phyloP scores from a whole-genome alignment of 2,113 vertebrate genomes.

The Garra rufa region DNA sequence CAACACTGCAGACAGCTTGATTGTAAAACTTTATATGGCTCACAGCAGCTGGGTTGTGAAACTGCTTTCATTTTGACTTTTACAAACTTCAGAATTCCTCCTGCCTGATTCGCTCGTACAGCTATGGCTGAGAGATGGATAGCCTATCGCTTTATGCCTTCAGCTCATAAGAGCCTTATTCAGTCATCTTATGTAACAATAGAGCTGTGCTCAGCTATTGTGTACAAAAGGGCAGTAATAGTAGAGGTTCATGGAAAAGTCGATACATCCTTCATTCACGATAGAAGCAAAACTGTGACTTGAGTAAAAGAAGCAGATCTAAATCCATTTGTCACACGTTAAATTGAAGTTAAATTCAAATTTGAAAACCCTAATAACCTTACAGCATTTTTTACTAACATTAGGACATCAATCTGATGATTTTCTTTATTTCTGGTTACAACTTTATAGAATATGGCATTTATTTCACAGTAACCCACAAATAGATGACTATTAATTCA shows the following conservation, averaged over 20 bases:
- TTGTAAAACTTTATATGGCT: neutral
- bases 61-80: conserved; percentile 58
- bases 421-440: conserved; percentile 3
- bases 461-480: conserved; percentile 14
- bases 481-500: neutral
- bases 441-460: neutral
- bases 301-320: neutral
- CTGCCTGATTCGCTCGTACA: conserved; percentile 50
- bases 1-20: neutral
- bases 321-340: neutral
- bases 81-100: conserved; percentile 39
- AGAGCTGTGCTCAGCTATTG: conserved; percentile 42
- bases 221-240: conserved; percentile 55
- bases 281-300: conserved; percentile 18
- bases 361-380: neutral
- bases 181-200: conserved; percentile 63
- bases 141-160: conserved; percentile 62
- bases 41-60: neutral
- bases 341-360: conserved; percentile 8
- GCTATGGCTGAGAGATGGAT: conserved; percentile 66
- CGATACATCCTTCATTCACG: conserved; percentile 32
- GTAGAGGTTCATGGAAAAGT: conserved; percentile 50
- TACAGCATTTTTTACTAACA: neutral
- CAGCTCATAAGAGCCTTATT: conserved; percentile 61
- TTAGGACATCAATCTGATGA: conserved; percentile 14